Evolutionary conservation across 1,140 invertebrate genomes (phyloP), one percentile per base, ranked within the genome.

Genomic region (Cardiocondyla obscurior): DNA sequence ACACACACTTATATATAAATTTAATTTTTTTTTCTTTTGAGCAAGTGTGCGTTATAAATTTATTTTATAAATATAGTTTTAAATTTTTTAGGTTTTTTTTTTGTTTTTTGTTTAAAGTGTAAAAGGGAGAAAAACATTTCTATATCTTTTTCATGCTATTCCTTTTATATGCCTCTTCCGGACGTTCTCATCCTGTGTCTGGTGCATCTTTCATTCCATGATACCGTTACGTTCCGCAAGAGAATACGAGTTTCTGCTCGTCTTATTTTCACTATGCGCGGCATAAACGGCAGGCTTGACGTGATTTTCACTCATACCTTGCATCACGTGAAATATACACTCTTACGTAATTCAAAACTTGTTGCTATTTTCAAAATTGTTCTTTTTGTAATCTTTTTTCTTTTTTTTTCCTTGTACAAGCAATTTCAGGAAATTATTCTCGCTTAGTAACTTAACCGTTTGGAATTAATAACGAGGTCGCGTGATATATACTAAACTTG

Each of bases 231-330:
- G 33, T 69, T 69, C 33, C 22, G 46, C 16, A 49, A 79, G 46
- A 69, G 49, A 79, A 69, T 77, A 79, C 3, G 36, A 53, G 74
- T 79, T 53, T 55, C n/a, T 79, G 44, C 3, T 55, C 22, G 74
- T 55, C 25, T 79, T 77, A 33, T 67, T 79, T 79, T 79, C 36
- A 12, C 25, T 49, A 12, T 22, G 33, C 46, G n/a, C 25, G 14
- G 10, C 12, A 16, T 67, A 28, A 65, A 65, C 30, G 44, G 60
- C 60, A 39, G 36, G 46, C 16, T 22, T 3, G 19, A 62, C 62
- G 42, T 49, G 33, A 79, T 67, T 79, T 79, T 79, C 74, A 69
- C 62, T 79, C 49, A 42, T n/a, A 62, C 36, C 69, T 67, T 69
- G 36, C 22, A 69, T 69, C 74, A 67, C 46, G 22, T 12, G 22